These are phyloP conservation scores for Halcyon smyrnensis DNA, from an alignment of 2,797 vertebrate species.

Conservation along the genomic window DNA sequence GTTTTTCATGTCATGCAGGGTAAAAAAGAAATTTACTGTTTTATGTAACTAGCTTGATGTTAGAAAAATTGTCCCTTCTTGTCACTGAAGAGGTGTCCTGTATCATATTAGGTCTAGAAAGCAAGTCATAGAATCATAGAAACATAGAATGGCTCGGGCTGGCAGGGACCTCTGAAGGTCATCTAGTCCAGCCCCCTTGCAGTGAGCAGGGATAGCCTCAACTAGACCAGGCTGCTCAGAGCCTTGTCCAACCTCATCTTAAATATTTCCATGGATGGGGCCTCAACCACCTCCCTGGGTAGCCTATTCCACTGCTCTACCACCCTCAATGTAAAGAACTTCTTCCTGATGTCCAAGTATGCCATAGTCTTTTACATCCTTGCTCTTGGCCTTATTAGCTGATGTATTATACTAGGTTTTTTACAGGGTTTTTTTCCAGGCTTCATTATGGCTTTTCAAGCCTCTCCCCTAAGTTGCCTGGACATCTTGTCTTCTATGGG, in stretches of 20 bases:
- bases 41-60: conserved; percentile 16
- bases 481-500: neutral
- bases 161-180: no score
- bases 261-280: no score
- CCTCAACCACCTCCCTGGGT: no score
- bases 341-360: neutral
- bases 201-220: no score
- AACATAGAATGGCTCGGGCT: no score
- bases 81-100: neutral
- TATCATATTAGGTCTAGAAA: neutral
- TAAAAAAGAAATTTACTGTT: conserved; percentile 46
- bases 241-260: no score
- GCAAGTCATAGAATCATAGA: neutral
- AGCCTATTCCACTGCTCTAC: no score
- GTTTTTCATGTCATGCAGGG: neutral
- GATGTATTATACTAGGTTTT: neutral
- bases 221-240: no score
- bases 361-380: neutral
- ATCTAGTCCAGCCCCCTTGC: no score
- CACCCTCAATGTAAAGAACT: no score
- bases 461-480: neutral
- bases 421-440: neutral
- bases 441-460: neutral
- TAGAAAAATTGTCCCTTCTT: neutral
- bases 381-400: neutral